These are phyloP conservation scores for Tenthredo distinguenda DNA, from an alignment of 2,888 invertebrate species.

Conservation along the genomic window DNA sequence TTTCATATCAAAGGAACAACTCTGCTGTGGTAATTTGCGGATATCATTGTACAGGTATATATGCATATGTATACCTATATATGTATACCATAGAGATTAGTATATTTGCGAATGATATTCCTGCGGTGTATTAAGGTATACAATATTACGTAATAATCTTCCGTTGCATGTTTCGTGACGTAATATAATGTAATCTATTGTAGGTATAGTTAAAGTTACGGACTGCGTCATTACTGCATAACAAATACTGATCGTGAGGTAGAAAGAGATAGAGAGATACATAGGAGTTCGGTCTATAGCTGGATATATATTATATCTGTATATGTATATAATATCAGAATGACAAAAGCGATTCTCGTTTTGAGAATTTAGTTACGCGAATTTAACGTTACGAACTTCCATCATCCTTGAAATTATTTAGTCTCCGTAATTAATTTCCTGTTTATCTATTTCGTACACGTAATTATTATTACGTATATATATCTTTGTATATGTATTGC, in stretches of 20 bases:
- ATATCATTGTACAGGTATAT: background rate
- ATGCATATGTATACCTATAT: too few relatives aligned
- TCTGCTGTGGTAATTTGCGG: background rate
- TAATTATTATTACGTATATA: background rate
- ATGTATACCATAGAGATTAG: background rate
- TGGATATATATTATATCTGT: too few relatives aligned
- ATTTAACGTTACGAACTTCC: background rate
- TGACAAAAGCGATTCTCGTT: background rate
- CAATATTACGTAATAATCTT: background rate
- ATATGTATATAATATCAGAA: background rate
- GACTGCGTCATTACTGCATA: conserved; percentile 23
- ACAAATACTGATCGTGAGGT: background rate
- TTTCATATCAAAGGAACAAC: too few relatives aligned
- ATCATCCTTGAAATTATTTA: background rate
- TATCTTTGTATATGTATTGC: background rate
- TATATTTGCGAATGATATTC: background rate
- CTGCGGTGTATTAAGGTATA: background rate
- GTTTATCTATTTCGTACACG: background rate
- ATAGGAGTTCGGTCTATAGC: background rate
- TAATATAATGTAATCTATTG: background rate
- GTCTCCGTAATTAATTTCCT: background rate
- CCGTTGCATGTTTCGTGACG: conserved; percentile 5
- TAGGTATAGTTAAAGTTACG: background rate
- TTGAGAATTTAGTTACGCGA: background rate
- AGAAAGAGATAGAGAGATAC: background rate